A percentile compares a stretch with the other conserved stretches of the same genome.
Evolutionary conservation across 2,797 vertebrate species (phyloP).

Genomic region (Falco cherrug): DNA sequence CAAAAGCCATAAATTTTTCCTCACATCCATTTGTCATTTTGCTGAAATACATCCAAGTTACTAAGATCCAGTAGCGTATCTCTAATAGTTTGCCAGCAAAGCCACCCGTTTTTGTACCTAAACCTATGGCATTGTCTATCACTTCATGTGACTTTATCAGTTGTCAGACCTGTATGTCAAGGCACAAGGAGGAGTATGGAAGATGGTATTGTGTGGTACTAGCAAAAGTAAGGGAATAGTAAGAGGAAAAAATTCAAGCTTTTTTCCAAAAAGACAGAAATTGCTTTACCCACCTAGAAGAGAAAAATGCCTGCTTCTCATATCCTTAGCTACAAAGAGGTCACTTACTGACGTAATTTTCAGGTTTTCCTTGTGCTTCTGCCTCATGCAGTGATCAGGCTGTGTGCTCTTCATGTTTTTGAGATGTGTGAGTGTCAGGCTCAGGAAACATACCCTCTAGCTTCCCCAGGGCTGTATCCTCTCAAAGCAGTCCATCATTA

Average conservation of each 20-base stretch:
- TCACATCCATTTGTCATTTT: neutral
- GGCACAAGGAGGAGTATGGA: neutral
- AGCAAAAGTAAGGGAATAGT: neutral
- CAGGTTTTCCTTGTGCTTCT: neutral
- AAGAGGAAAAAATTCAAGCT: neutral
- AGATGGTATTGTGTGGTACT: neutral
- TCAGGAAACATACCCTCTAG: neutral
- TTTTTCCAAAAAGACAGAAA: neutral
- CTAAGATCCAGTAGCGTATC: neutral
- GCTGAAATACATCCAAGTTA: neutral
- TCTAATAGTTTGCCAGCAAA: neutral
- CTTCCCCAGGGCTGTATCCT: neutral
- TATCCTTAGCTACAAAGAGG: neutral
- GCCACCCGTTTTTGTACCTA: neutral
- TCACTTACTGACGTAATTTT: neutral
- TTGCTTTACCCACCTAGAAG: accelerated
- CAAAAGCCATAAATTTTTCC: neutral
- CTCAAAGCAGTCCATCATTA: neutral
- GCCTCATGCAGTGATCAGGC: neutral
- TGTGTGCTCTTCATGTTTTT: neutral
- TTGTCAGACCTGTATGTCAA: neutral
- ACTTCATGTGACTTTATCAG: neutral
- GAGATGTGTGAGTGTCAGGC: neutral
- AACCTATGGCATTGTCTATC: neutral
- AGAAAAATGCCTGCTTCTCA: neutral